A percentile compares a stretch with the other conserved stretches of the same genome.
Conservation (phyloP, 2,113 vertebrate species). For the Platichthys flesus region DNA sequence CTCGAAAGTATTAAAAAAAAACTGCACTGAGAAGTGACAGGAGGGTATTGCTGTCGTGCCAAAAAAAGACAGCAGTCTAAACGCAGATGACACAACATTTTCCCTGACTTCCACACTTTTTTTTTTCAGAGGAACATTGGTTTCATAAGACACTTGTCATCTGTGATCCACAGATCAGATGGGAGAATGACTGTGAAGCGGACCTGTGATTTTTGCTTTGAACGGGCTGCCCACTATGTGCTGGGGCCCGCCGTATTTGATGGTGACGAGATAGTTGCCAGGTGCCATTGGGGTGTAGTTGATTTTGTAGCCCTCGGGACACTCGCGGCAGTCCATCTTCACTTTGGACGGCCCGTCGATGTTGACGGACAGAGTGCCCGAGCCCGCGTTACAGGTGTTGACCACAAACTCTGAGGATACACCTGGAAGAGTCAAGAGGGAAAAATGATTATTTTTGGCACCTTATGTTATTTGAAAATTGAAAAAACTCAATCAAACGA, state of each 20-base stretch:
- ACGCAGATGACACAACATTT: constrained; percentile 48
- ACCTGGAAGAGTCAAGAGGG: constrained; percentile 73
- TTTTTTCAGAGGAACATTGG: constrained; percentile 53
- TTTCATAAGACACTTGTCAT: constrained; percentile 60
- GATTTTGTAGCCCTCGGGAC: constrained; percentile 91
- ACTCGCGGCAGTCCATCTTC: constrained; percentile 95
- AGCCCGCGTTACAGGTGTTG: constrained; percentile 91
- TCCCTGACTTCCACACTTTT: constrained; percentile 32
- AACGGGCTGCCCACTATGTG: constrained; percentile 98
- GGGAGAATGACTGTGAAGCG: constrained; percentile 52
- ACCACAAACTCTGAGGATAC: constrained; percentile 91
- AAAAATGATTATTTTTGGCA: too few species aligned
- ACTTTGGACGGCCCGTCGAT: constrained; percentile 97
- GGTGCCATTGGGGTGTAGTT: constrained; percentile 97
- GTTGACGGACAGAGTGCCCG: constrained; percentile 90
- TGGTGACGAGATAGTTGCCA: constrained; percentile 96
- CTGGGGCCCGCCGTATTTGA: constrained; percentile 95
- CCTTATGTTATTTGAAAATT: neutral
- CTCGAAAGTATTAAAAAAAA: constrained; percentile 15
- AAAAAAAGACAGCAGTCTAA: constrained; percentile 21
- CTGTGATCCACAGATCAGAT: constrained; percentile 57
- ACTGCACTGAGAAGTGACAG: constrained; percentile 1
- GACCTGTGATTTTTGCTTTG: constrained; percentile 97
- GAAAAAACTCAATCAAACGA: neutral
- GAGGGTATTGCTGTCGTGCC: constrained; percentile 7